phyloP scores from a whole-genome alignment of 2,113 vertebrate species.

The Pelecanoides urinatrix region DNA sequence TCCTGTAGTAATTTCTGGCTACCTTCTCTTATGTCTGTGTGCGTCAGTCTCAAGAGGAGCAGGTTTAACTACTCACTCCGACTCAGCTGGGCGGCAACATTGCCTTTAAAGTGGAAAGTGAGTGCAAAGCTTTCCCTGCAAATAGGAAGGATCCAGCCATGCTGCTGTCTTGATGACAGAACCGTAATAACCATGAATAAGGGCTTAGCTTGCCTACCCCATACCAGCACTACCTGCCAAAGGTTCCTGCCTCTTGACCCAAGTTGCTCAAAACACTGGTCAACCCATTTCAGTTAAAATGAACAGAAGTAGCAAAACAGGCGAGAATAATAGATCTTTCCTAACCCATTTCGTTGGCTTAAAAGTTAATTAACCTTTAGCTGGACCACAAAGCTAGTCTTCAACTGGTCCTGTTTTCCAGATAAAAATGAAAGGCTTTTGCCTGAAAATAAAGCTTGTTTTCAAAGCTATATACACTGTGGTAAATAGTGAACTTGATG shows the following conservation, averaged over 20 bases:
- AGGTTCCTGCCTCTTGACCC: not conserved
- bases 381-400: not conserved
- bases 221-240: not conserved
- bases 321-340: not conserved
- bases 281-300: not conserved
- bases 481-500: not conserved
- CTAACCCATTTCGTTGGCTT: not conserved
- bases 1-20: not conserved
- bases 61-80: not conserved
- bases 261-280: not conserved
- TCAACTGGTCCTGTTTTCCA: not conserved
- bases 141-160: not conserved
- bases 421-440: not conserved
- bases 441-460: not conserved
- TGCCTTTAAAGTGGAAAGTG: not conserved
- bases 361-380: slow-evolving; percentile 22
- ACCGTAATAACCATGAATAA: not conserved
- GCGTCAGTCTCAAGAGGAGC: not conserved
- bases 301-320: not conserved
- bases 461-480: not conserved
- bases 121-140: not conserved
- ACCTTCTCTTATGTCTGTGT: not conserved
- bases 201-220: not conserved
- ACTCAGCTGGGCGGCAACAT: not conserved
- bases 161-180: not conserved